These are phyloP conservation scores for Lypha dubia DNA, from an alignment of 2,888 invertebrate genomes.

Conservation along the genomic window DNA sequence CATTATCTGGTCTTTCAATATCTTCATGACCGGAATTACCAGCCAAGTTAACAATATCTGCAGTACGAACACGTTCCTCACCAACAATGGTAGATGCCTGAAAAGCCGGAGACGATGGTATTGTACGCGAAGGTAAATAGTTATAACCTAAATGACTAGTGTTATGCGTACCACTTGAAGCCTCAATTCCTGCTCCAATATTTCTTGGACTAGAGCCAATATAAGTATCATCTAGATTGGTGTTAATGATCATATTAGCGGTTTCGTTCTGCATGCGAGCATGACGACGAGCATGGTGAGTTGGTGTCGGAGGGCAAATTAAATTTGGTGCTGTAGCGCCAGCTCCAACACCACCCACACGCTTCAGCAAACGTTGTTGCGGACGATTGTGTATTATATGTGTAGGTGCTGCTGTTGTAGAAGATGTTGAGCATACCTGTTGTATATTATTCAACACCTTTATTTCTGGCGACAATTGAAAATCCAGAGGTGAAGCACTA, in stretches of 20 bases:
- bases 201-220: conserved; percentile 56
- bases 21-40: conserved; percentile 36
- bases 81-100: conserved; percentile 73
- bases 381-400: conserved; percentile 82
- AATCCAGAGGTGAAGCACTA: conserved; percentile 83
- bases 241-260: conserved; percentile 58
- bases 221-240: conserved; percentile 71
- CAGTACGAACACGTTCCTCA: conserved; percentile 80
- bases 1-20: conserved; percentile 71
- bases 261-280: conserved; percentile 78
- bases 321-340: conserved; percentile 83
- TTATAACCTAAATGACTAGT: conserved; percentile 78
- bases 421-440: conserved; percentile 49
- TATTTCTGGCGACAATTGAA: conserved; percentile 76
- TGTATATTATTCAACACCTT: conserved; percentile 36
- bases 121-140: conserved; percentile 71
- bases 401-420: conserved; percentile 61
- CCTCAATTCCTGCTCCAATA: conserved; percentile 25
- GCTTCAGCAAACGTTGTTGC: conserved; percentile 86
- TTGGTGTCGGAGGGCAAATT: conserved; percentile 94
- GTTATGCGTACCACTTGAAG: conserved; percentile 12
- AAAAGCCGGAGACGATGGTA: conserved; percentile 71
- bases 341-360: conserved; percentile 83
- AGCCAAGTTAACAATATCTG: conserved; percentile 81
- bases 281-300: conserved; percentile 90